These are phyloP conservation scores for Lophura nycthemera DNA, from an alignment of 2,113 vertebrate genomes.

Conservation along the genomic window DNA sequence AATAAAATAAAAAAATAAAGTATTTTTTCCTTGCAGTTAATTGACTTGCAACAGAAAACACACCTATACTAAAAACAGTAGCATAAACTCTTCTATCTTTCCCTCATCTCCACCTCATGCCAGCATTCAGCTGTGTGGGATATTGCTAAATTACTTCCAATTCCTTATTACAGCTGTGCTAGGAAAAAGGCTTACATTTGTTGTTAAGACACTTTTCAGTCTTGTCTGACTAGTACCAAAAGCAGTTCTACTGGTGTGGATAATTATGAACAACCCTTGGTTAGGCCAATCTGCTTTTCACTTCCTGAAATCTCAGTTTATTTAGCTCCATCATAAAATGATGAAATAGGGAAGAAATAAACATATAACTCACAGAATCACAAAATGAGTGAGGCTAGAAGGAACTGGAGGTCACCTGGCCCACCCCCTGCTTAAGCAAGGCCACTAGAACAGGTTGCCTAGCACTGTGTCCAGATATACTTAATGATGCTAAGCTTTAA, in stretches of 20 bases:
- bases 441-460: not conserved
- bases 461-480: not conserved
- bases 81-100: not conserved
- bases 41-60: not conserved
- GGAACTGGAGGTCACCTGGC: not conserved
- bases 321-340: not conserved
- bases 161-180: not conserved
- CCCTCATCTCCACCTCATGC: not conserved
- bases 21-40: not conserved
- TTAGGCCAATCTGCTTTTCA: not conserved
- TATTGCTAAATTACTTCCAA: not conserved
- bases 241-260: not conserved
- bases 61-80: not conserved
- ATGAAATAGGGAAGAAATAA: not conserved
- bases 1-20: not conserved
- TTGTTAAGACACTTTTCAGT: not conserved
- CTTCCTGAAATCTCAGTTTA: slow-evolving; percentile 17
- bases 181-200: not conserved
- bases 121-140: not conserved
- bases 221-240: not conserved
- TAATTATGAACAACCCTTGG: not conserved
- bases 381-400: not conserved
- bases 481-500: not conserved
- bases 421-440: not conserved
- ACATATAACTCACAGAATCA: not conserved